These are phyloP conservation scores for Poeciliopsis prolifica DNA, from an alignment of 2,113 vertebrate genomes.

Conservation along the genomic window DNA sequence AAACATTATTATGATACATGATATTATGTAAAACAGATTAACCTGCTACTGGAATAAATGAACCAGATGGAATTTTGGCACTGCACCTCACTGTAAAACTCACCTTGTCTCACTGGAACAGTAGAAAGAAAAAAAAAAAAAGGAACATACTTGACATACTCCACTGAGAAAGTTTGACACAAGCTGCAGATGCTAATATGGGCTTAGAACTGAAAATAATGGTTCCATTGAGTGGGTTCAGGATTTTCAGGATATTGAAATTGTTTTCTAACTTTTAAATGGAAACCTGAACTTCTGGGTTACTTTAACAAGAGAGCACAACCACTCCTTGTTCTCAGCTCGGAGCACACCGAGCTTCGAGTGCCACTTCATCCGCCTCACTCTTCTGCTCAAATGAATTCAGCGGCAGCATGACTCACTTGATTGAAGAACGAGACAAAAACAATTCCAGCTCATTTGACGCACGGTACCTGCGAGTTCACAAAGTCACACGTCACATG, in stretches of 20 bases:
- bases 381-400: slow-evolving; percentile 2
- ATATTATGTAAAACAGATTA: not conserved
- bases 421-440: slow-evolving; percentile 14
- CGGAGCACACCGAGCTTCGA: slow-evolving; percentile 12
- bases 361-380: slow-evolving; percentile 23
- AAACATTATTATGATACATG: not conserved
- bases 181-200: not conserved
- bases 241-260: not conserved
- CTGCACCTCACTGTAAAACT: not conserved
- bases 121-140: not conserved
- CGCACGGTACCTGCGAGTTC: slow-evolving; percentile 23
- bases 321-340: slow-evolving; percentile 15
- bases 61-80: not conserved
- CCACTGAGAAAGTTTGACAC: not conserved
- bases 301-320: slow-evolving; percentile 25
- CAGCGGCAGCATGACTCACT: slow-evolving; percentile 26
- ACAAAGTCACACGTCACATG: slow-evolving; percentile 59
- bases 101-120: not conserved
- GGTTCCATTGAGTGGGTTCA: not conserved
- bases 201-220: slow-evolving; percentile 1
- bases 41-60: not conserved
- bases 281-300: slow-evolving; percentile 10
- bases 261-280: not conserved
- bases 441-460: slow-evolving; percentile 38
- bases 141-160: not conserved